Conservation (phyloP, 2,797 vertebrate species). For the Masticophis lateralis region DNA sequence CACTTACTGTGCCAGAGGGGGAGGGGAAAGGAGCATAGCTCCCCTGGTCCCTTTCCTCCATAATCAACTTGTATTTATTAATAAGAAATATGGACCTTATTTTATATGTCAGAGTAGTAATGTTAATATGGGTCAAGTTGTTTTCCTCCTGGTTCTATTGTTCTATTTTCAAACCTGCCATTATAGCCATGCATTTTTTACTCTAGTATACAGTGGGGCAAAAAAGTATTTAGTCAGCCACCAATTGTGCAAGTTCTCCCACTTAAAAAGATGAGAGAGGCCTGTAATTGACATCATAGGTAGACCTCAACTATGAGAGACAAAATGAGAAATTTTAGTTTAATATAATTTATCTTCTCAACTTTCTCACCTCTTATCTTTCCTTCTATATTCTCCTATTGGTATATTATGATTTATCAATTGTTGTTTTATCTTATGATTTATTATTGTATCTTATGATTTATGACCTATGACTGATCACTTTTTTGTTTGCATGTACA, state of each 20-base stretch:
- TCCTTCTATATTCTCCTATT: not conserved
- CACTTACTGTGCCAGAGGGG: rapidly evolving
- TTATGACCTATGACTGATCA: not conserved
- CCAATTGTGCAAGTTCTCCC: too few relatives aligned
- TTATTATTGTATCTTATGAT: not conserved
- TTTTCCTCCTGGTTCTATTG: not conserved
- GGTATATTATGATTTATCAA: not conserved
- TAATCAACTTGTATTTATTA: not conserved
- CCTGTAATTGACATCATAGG: too few relatives aligned
- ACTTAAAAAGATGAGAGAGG: too few relatives aligned
- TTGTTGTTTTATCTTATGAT: not conserved
- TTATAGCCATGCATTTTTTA: not conserved
- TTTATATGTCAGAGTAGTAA: not conserved
- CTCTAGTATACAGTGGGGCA: not conserved
- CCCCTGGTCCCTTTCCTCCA: not conserved
- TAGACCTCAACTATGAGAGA: too few relatives aligned
- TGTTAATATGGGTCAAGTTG: not conserved
- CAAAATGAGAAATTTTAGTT: not conserved
- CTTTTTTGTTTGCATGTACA: not conserved
- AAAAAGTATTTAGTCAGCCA: too few relatives aligned
- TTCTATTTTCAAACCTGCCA: not conserved
- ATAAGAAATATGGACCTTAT: not conserved
- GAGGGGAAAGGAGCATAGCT: not conserved
- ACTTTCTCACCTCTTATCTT: not conserved
- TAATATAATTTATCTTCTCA: not conserved